A percentile compares a stretch with the other conserved stretches of the same genome.
Evolutionary conservation across 2,797 vertebrate species (phyloP).

Genomic region (Ibycter americanus): DNA sequence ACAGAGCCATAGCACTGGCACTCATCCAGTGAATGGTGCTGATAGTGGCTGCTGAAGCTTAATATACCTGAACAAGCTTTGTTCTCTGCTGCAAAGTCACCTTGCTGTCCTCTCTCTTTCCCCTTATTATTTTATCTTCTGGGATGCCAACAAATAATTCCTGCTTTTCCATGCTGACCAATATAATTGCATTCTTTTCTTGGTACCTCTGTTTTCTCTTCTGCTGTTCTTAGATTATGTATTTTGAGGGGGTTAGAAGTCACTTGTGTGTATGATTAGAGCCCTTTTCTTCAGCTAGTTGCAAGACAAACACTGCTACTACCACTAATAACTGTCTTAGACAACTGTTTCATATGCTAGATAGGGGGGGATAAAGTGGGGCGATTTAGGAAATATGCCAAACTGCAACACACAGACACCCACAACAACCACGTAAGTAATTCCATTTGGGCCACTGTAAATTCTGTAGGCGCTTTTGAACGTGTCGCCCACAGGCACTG

Average conservation of each 20-base stretch:
- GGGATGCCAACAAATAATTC: not conserved
- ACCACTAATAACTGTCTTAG: not conserved
- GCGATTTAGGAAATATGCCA: not conserved
- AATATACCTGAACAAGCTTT: not conserved
- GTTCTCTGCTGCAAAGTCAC: not conserved
- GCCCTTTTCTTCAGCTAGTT: not conserved
- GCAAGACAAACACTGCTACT: not conserved
- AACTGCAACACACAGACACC: not conserved
- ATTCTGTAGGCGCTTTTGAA: not conserved
- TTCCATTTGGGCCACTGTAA: not conserved
- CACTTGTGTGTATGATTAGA: not conserved
- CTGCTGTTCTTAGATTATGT: not conserved
- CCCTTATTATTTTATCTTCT: not conserved
- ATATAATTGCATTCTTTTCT: not conserved
- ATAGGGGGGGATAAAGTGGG: not conserved
- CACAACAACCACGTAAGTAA: accelerated
- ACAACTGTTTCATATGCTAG: not conserved
- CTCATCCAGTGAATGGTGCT: not conserved
- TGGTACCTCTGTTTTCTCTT: not conserved
- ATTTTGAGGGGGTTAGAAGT: not conserved
- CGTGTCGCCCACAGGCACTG: not conserved
- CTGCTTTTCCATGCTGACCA: not conserved
- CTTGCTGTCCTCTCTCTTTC: not conserved
- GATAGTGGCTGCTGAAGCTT: not conserved
- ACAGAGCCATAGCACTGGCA: not conserved